These are phyloP conservation scores for Habrosyne pyritoides DNA, from an alignment of 2,888 invertebrate species.

Conservation along the genomic window DNA sequence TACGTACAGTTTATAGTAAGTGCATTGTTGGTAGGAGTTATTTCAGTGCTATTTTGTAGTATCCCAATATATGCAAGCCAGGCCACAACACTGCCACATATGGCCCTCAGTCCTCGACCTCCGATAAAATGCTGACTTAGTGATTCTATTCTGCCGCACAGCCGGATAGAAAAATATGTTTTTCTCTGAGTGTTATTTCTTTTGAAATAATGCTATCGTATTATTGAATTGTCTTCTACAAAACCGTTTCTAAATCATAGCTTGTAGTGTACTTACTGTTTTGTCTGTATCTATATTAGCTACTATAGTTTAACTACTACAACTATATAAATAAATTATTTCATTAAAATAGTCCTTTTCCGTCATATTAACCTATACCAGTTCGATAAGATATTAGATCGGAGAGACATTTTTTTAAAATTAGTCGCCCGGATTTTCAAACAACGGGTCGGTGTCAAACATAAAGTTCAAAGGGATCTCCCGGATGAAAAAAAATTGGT, in stretches of 20 bases:
- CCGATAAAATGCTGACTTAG: constrained; percentile 51
- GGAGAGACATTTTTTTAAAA: no score
- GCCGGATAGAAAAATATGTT: constrained; percentile 58
- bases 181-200: constrained; percentile 39
- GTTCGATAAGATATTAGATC: no score
- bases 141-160: constrained; percentile 47
- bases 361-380: no score
- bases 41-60: neutral
- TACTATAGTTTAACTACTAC: no score
- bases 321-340: no score
- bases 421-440: no score
- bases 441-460: neutral
- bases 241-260: neutral
- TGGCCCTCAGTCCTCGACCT: constrained; percentile 46
- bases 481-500: no score
- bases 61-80: constrained; percentile 14
- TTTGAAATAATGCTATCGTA: constrained; percentile 39
- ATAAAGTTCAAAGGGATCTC: neutral
- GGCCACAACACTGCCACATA: constrained; percentile 49
- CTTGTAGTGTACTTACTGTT: neutral
- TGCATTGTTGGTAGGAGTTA: neutral
- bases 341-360: no score
- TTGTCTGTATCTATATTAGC: neutral
- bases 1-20: neutral
- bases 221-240: constrained; percentile 35